Evolutionary conservation across 2,888 invertebrate species (phyloP), one percentile per base, ranked within the genome.

Genomic region (Tenthredo amoena): DNA sequence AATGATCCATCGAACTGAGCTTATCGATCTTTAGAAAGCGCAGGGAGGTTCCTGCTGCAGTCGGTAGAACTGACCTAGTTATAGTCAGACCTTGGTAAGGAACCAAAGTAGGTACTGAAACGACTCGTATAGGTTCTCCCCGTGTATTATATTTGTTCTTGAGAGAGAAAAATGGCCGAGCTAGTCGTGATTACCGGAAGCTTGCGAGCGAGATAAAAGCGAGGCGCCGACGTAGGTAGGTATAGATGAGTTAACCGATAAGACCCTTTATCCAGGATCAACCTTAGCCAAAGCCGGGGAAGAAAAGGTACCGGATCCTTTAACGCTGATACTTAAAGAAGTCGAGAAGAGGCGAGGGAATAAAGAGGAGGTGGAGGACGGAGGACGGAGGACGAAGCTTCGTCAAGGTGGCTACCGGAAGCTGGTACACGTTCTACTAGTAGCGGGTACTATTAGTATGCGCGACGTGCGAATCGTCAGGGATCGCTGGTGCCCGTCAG

Each of bases 371-470:
- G n/a, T 1, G 76, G 7, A 37, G 47, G 40, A 43, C 4, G 47
- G 40, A 0, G 76, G 15, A 47, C 12, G 40, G 15, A 21, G 76
- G 4, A 47, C 47, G 76, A 12, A 26, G 37, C 43, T 34, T 50
- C 50, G 62, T 58, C 77, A 34, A 81, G 83, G 68, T 43, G 79
- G 85, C 85, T 71, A 85, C 85, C 85, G 85, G 85, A 85, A 85
- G 76, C 85, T 81, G 72, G n/a, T 81, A 79, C 43, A 50, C 26
- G 47, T 55, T n/a, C 37, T 82, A 62, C 21, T 65, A 43, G 40
- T 37, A 58, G 65, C 40, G 40, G 34, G 10, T 34, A 37, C 31
- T 65, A 82, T 85, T 85, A 71, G 85, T 85, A 85, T 85, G 85
- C 81, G 26, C 71, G 71, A 82, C 85, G 85, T 68, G 83, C 83